Conservation (phyloP, 2,888 invertebrate species). For the Petrolisthes cinctipes region DNA sequence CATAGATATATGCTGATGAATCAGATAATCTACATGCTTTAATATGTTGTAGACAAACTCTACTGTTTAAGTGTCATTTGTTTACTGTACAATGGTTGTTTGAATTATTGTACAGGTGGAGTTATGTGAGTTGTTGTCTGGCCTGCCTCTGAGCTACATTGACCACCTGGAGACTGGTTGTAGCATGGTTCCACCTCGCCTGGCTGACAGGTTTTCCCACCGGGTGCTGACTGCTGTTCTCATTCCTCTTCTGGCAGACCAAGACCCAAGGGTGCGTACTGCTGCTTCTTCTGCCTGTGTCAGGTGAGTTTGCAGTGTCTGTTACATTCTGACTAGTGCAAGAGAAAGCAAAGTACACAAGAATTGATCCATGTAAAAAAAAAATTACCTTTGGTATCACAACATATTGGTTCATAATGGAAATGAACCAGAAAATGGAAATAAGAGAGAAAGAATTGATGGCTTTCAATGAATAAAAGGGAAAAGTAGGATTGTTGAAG, state of each 20-base stretch:
- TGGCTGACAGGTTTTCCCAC: slow-evolving; percentile 73
- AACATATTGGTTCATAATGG: no score
- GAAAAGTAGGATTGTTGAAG: no score
- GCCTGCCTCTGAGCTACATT: slow-evolving; percentile 75
- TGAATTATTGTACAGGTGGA: slow-evolving; percentile 73
- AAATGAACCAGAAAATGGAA: no score
- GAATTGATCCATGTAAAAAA: background rate
- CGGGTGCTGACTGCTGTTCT: slow-evolving; percentile 76
- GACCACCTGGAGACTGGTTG: slow-evolving; percentile 71
- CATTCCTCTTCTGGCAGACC: slow-evolving; percentile 78
- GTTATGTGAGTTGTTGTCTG: slow-evolving; percentile 76
- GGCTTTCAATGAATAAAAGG: no score
- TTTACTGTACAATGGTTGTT: no score
- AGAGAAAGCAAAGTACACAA: no score
- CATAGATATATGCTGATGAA: no score
- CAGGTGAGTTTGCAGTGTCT: slow-evolving; percentile 70
- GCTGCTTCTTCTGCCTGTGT: slow-evolving; percentile 79
- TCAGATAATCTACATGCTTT: no score
- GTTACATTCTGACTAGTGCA: no score
- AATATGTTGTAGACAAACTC: no score
- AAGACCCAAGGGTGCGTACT: slow-evolving; percentile 82
- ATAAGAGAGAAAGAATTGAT: no score
- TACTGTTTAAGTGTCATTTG: no score
- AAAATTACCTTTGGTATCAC: background rate
- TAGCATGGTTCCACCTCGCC: slow-evolving; percentile 17